Evolutionary conservation across 1,140 invertebrate genomes (phyloP).

Genomic region (Trichonephila clavata): DNA sequence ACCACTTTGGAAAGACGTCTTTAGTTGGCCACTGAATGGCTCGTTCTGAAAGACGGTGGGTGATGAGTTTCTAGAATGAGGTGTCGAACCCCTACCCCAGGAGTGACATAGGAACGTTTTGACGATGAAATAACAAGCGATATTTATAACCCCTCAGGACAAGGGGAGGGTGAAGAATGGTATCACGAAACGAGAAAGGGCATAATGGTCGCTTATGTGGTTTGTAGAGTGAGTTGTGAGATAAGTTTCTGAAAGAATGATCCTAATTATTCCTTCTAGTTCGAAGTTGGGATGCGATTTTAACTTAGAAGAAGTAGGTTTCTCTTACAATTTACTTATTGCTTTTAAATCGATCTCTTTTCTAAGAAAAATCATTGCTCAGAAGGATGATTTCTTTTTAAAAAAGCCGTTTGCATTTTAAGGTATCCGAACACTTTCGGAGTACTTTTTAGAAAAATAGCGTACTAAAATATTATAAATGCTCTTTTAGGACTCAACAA

Average conservation of each 20-base stretch:
- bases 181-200: neutral
- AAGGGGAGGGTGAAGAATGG: neutral
- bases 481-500: too few species aligned
- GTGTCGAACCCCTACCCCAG: constrained; percentile 10
- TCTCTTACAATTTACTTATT: too few species aligned
- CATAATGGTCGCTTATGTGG: neutral
- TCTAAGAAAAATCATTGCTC: too few species aligned
- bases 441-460: too few species aligned
- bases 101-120: constrained; percentile 20
- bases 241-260: neutral
- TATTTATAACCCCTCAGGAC: neutral
- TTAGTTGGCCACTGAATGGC: neutral
- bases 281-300: neutral
- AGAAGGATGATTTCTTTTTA: too few species aligned
- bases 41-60: neutral
- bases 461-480: too few species aligned
- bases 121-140: neutral
- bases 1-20: constrained; percentile 16
- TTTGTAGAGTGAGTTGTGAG: neutral
- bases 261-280: neutral
- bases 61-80: constrained; percentile 27
- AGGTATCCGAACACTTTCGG: too few species aligned
- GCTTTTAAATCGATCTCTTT: too few species aligned
- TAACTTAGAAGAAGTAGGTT: too few species aligned
- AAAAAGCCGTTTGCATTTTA: too few species aligned